Percentiles rank a stretch among this genome's conserved stretches.
phyloP scores from a whole-genome alignment of 2,113 vertebrate species.

The Carassius auratus region DNA sequence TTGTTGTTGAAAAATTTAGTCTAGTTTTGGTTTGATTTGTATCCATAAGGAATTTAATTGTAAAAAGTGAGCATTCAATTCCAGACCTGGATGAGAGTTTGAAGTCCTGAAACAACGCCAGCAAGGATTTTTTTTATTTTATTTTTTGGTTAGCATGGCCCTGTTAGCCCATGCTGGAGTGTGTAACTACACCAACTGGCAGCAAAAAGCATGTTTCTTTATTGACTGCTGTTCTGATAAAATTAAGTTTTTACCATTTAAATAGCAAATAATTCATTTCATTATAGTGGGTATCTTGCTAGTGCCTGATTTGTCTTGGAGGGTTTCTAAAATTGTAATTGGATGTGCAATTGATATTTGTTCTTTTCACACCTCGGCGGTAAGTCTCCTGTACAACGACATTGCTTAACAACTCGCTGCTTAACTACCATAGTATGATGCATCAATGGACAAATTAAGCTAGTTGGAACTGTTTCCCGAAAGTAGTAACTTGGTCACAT shows the following conservation, averaged over 20 bases:
- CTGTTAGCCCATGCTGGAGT: not conserved
- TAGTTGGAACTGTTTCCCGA: not conserved
- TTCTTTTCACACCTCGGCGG: not conserved
- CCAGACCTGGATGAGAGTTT: not conserved
- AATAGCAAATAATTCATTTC: not conserved
- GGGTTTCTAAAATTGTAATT: not conserved
- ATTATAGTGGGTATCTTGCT: not conserved
- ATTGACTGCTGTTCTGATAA: not conserved
- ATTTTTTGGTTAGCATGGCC: not conserved
- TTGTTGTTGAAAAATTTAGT: not conserved
- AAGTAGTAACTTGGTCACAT: not conserved
- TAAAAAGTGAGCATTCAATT: conserved; percentile 1
- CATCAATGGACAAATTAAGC: not conserved
- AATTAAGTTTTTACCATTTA: not conserved
- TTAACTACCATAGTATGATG: not conserved
- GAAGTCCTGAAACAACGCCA: not conserved
- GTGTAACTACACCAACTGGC: not conserved
- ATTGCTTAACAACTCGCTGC: not conserved
- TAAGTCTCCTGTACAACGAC: not conserved
- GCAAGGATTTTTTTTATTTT: not conserved
- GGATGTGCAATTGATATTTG: not conserved
- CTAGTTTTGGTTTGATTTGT: not conserved
- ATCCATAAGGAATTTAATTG: not conserved
- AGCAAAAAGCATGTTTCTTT: not conserved
- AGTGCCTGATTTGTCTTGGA: not conserved